These are phyloP conservation scores for Styela plicata DNA, from an alignment of 23 tunicate genomes.

Conservation along the genomic window DNA sequence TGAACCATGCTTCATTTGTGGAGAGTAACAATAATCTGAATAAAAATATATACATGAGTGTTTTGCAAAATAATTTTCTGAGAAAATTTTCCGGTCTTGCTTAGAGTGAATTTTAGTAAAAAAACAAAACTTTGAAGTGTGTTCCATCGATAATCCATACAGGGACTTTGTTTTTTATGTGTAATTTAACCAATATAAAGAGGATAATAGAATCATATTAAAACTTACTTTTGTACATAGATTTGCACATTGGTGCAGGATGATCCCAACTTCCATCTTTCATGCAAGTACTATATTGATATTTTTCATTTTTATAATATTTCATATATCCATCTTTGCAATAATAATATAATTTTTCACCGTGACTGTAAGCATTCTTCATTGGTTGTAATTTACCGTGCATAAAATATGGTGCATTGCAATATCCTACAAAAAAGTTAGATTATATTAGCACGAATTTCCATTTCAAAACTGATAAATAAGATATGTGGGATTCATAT, in stretches of 20 bases:
- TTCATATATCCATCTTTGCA: conserved; percentile 17
- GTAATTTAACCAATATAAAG: too few species aligned
- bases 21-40: conserved; percentile 20
- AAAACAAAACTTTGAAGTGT: too few species aligned
- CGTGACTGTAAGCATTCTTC: conserved; percentile 12
- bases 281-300: conserved; percentile 14
- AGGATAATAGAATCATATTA: background rate
- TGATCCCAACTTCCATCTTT: conserved; percentile 23
- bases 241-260: conserved; percentile 22
- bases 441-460: too few species aligned
- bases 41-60: background rate
- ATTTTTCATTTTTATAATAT: conserved; percentile 2
- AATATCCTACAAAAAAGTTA: background rate
- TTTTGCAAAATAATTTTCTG: background rate
- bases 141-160: too few species aligned
- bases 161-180: too few species aligned
- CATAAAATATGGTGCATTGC: conserved; percentile 2
- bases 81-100: background rate
- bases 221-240: conserved; percentile 18
- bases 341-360: conserved; percentile 14
- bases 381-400: conserved; percentile 9
- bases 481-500: background rate
- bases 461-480: background rate
- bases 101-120: too few species aligned
- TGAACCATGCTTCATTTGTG: conserved; percentile 8